A percentile compares a stretch with the other conserved stretches of the same genome.
Evolutionary conservation across 1,140 invertebrate genomes (phyloP).

Genomic region (Bursaphelenchus mucronatus): DNA sequence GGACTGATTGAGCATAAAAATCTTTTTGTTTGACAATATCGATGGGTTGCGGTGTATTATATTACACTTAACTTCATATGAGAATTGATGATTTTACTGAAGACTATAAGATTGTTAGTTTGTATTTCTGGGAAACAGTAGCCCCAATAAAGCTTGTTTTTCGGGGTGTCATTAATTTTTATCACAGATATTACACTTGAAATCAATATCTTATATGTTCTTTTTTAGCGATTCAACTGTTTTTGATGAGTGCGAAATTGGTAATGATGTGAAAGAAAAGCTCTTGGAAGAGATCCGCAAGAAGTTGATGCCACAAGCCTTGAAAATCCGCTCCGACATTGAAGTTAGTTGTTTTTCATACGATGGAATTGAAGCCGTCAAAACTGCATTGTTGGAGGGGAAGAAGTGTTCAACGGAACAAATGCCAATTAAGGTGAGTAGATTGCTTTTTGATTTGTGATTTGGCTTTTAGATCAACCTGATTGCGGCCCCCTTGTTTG

Average conservation of each 20-base stretch:
- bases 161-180: no score
- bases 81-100: no score
- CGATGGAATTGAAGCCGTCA: slow-evolving; percentile 98
- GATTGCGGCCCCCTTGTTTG: slow-evolving; percentile 95
- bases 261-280: slow-evolving; percentile 84
- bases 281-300: slow-evolving; percentile 89
- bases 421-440: slow-evolving; percentile 78
- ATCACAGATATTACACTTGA: not conserved
- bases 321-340: slow-evolving; percentile 79
- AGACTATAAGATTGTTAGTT: no score
- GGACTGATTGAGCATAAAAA: no score
- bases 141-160: no score
- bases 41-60: no score
- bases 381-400: slow-evolving; percentile 82
- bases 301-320: slow-evolving; percentile 92
- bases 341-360: slow-evolving; percentile 94
- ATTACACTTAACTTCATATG: no score
- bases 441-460: not conserved
- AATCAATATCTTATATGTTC: slow-evolving; percentile 21
- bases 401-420: slow-evolving; percentile 85
- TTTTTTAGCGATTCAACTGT: slow-evolving; percentile 77
- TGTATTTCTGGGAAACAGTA: no score
- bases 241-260: slow-evolving; percentile 89
- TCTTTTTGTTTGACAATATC: no score
- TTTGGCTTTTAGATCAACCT: slow-evolving; percentile 75